Conservation (phyloP, 2,113 vertebrate genomes). For the Alces alces region DNA sequence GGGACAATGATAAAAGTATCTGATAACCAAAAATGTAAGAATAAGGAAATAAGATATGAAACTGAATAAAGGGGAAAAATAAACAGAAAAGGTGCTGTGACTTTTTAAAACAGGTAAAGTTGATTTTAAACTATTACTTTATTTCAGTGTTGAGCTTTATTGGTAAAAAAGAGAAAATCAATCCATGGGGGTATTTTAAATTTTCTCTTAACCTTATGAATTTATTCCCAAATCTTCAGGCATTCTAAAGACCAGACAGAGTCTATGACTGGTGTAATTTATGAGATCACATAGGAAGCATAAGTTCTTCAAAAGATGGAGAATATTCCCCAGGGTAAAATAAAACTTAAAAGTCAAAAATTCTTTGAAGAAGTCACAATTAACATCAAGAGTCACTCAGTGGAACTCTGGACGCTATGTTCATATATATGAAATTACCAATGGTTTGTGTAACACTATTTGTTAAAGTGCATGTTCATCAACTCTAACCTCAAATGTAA, state of each 20-base stretch:
- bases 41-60: background rate
- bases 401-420: background rate
- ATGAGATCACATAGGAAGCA: background rate
- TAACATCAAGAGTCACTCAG: background rate
- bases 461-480: background rate
- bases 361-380: background rate
- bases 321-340: background rate
- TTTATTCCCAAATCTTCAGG: background rate
- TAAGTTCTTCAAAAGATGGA: background rate
- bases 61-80: background rate
- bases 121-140: background rate
- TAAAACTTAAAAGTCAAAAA: background rate
- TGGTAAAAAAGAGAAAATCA: background rate
- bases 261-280: background rate
- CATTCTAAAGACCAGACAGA: background rate
- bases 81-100: background rate
- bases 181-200: background rate
- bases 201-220: background rate
- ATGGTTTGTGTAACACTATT: background rate
- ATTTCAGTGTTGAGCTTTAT: background rate
- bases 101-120: background rate
- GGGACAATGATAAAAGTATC: background rate
- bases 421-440: background rate
- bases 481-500: background rate
- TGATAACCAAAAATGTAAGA: background rate